Evolutionary conservation across 2,888 invertebrate genomes (phyloP).

Genomic region (Tuta absoluta): DNA sequence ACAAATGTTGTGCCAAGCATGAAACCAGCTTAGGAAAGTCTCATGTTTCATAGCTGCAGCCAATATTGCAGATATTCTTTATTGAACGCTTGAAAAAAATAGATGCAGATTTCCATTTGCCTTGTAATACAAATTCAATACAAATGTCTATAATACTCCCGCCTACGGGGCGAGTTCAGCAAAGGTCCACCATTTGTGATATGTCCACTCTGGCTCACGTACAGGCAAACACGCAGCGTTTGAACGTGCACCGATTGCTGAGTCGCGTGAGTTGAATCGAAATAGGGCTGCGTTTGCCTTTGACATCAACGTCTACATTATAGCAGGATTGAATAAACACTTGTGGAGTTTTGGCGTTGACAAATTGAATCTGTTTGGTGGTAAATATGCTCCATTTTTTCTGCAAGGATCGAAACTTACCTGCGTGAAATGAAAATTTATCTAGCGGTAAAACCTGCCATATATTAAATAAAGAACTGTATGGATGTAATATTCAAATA

Average conservation of each 20-base stretch:
- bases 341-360: not conserved
- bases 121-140: not conserved
- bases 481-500: no score
- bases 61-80: no score
- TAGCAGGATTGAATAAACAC: slow-evolving; percentile 3
- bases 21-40: no score
- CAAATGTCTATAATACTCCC: not conserved
- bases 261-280: slow-evolving; percentile 42
- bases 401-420: no score
- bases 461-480: no score
- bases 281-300: slow-evolving; percentile 8
- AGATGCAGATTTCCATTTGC: no score
- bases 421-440: no score
- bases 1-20: no score
- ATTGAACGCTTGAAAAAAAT: no score
- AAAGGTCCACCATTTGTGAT: slow-evolving; percentile 7
- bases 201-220: slow-evolving; percentile 14
- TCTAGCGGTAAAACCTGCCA: no score
- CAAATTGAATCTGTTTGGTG: not conserved
- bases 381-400: not conserved
- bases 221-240: slow-evolving; percentile 20
- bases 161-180: not conserved
- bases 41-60: no score
- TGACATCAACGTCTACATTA: not conserved
- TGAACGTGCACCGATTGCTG: slow-evolving; percentile 51